Conservation (phyloP, 92 coral and sea anemone genomes). For the Siderastrea radians region DNA sequence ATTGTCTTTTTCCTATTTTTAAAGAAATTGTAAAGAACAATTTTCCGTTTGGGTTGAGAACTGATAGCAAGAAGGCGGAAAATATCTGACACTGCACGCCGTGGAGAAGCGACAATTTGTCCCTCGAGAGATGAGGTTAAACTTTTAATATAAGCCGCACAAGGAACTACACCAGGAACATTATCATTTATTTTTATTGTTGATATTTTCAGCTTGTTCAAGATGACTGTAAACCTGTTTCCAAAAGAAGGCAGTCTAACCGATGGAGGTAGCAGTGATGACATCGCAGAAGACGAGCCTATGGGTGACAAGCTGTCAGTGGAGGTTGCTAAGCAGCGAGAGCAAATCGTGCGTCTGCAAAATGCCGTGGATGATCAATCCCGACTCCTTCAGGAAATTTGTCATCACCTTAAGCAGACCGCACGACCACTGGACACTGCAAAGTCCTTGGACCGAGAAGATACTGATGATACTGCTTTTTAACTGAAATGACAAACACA, state of each 20-base stretch:
- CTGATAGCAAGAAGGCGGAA: too few relatives aligned
- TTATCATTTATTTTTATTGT: neutral
- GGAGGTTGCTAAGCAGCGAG: constrained; percentile 55
- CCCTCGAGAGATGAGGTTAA: too few relatives aligned
- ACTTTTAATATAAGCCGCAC: too few relatives aligned
- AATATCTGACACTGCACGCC: too few relatives aligned
- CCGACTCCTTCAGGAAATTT: constrained; percentile 42
- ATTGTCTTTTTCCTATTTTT: too few relatives aligned
- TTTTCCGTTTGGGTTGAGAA: too few relatives aligned
- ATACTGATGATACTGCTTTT: neutral
- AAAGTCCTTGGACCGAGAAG: neutral
- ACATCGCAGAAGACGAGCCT: constrained; percentile 1
- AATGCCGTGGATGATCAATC: constrained; percentile 56
- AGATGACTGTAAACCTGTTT: constrained; percentile 3
- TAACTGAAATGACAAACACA: neutral
- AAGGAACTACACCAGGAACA: too few relatives aligned
- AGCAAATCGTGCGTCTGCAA: constrained; percentile 40
- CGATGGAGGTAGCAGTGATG: neutral
- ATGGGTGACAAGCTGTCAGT: neutral
- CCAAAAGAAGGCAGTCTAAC: neutral
- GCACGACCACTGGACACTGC: neutral
- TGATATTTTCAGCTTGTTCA: neutral
- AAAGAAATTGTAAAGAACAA: too few relatives aligned
- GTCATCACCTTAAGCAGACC: constrained; percentile 34
- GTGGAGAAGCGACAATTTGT: too few relatives aligned